phyloP scores from a whole-genome alignment of 2,888 invertebrate genomes.

The Xestia c-nigrum region DNA sequence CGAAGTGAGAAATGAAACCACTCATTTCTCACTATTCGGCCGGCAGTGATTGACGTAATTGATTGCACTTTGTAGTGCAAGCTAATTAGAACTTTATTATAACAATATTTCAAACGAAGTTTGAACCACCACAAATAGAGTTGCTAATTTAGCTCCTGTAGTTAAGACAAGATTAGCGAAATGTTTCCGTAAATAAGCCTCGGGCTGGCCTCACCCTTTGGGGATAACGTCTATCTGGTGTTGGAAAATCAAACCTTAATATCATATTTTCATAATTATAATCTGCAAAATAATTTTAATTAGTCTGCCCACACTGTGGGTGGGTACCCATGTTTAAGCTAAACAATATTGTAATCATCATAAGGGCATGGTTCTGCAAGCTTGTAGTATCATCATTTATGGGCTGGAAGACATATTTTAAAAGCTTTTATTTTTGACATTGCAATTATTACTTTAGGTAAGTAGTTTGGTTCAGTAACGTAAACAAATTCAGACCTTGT shows the following conservation, averaged over 20 bases:
- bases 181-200: not conserved
- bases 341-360: not conserved
- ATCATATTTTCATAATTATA: constrained; percentile 18
- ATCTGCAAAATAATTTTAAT: not conserved
- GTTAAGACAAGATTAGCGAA: not conserved
- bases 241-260: not conserved
- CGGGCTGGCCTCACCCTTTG: not conserved
- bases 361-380: not conserved
- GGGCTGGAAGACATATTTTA: not conserved
- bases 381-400: not conserved
- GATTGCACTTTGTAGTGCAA: no score
- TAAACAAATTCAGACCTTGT: not conserved
- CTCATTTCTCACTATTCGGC: no score
- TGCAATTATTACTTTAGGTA: constrained; percentile 10
- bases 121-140: no score
- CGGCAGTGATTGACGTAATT: no score
- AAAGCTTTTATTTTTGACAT: constrained; percentile 4
- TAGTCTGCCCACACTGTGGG: not conserved
- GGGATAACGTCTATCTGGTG: not conserved
- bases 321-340: not conserved
- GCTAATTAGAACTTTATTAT: no score
- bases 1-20: no score
- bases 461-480: not conserved
- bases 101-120: no score
- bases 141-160: no score